Evolutionary conservation across 1,140 invertebrate species (phyloP), one percentile per base, ranked within the genome.

Genomic region (Eubasilissa regina): DNA sequence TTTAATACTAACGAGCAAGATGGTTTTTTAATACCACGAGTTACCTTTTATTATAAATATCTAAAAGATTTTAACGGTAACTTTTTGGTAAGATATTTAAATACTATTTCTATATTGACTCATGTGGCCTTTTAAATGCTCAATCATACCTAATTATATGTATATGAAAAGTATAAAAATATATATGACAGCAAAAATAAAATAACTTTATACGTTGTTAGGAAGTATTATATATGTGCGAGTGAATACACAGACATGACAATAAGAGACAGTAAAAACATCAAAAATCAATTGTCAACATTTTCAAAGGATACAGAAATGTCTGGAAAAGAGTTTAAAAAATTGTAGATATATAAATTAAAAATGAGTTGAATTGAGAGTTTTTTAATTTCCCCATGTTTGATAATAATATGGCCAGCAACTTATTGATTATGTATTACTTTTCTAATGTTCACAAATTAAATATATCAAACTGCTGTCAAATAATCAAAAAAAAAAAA

Each of bases 161-260:
- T 19, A 43, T 74, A 74, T 56, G 25, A 74, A 74, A 74, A 74
- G 70, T 74, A 74, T 74, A 74, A 74, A 74, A 74, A 74, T 70
- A 70, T 55, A 73, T 73, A 74, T 56, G 70, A 56, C 51, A 74
- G 70, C 68, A 73, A 73, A 73, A 73, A 73, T 73, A 73, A 51
- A 73, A 73, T 73, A 73, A 73, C 47, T 68, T 68, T 68, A 19
- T 68, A 68, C 64, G 45, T 68, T 47, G 9, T 17, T 15, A n/a
- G 47, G 15, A 68, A 68, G 25, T 35, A 35, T 35, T 45, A 64
- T 64, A 25, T 45, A 48, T 68, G 64, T 68, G 64, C 64, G 64
- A 47, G 21, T 47, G 21, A n/a, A 64, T 15, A 64, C 25, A 35
- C 1, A 35, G 25, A 35, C 25, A 35, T 3, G 25, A 35, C 25